Percentiles rank a stretch among this genome's conserved stretches.
phyloP scores from a whole-genome alignment of 1,140 invertebrate species.

The Chironomus striatipennis region DNA sequence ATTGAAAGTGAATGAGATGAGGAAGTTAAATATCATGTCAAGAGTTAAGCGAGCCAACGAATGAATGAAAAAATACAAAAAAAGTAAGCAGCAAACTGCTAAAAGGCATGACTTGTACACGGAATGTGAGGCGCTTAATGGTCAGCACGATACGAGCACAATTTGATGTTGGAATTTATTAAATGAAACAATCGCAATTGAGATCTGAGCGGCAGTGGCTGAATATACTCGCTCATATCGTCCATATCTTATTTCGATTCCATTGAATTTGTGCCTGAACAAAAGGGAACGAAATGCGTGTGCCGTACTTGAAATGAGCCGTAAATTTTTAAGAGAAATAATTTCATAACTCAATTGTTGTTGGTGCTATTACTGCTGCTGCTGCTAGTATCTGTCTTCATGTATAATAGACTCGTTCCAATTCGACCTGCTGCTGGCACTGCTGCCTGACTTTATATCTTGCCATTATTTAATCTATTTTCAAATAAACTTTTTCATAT shows the following conservation, averaged over 20 bases:
- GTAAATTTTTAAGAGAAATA: no score
- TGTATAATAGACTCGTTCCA: no score
- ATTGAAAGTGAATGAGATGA: constrained; percentile 13
- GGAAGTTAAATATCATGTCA: constrained; percentile 13
- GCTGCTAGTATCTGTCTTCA: no score
- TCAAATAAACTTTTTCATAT: no score
- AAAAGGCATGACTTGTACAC: neutral
- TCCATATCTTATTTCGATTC: no score
- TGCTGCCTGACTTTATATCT: no score
- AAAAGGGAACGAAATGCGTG: neutral
- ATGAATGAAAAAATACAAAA: neutral
- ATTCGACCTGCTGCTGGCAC: no score
- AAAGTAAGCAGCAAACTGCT: neutral
- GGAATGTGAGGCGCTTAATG: constrained; percentile 1
- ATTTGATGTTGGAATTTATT: neutral
- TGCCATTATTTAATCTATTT: no score
- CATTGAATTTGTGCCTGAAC: neutral
- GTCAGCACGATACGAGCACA: constrained; percentile 5
- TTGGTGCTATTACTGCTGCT: no score
- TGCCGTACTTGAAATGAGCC: neutral
- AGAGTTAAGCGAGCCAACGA: neutral
- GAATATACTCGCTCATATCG: neutral
- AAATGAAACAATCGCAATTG: constrained; percentile 4
- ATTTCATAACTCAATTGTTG: no score
- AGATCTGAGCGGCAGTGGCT: neutral